phyloP scores from a whole-genome alignment of 64 coral and sea anemone genomes.

The Stichodactyla helianthus region DNA sequence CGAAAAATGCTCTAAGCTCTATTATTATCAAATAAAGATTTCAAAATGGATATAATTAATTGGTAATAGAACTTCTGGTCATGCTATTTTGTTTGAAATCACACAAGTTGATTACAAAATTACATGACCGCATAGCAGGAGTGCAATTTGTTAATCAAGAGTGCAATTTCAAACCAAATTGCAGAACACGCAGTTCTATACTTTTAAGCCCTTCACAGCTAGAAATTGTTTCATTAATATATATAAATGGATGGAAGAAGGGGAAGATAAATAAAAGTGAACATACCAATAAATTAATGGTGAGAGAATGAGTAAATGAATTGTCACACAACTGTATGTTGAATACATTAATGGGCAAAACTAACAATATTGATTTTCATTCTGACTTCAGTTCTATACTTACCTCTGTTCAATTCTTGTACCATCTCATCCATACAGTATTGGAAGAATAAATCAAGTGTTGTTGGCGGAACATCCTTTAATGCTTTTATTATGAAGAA shows the following conservation, averaged over 20 bases:
- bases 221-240: too few relatives aligned
- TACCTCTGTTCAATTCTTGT: conserved; percentile 56
- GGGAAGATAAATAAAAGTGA: not conserved
- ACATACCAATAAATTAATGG: not conserved
- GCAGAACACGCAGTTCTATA: too few relatives aligned
- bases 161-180: too few relatives aligned
- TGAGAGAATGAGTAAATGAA: not conserved
- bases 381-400: not conserved
- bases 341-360: not conserved
- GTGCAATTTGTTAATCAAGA: too few relatives aligned
- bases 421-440: conserved; percentile 64
- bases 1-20: too few relatives aligned
- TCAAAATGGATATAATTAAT: too few relatives aligned
- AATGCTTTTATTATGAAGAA: conserved; percentile 45
- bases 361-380: not conserved
- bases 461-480: conserved; percentile 39
- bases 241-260: not conserved
- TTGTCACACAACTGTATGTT: not conserved
- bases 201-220: too few relatives aligned
- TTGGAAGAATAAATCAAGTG: conserved; percentile 66
- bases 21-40: too few relatives aligned
- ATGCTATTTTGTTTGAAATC: too few relatives aligned
- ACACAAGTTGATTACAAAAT: too few relatives aligned
- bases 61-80: too few relatives aligned
- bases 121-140: too few relatives aligned